phyloP scores from a whole-genome alignment of 2,797 vertebrate species.

The Gallirallus australis region DNA sequence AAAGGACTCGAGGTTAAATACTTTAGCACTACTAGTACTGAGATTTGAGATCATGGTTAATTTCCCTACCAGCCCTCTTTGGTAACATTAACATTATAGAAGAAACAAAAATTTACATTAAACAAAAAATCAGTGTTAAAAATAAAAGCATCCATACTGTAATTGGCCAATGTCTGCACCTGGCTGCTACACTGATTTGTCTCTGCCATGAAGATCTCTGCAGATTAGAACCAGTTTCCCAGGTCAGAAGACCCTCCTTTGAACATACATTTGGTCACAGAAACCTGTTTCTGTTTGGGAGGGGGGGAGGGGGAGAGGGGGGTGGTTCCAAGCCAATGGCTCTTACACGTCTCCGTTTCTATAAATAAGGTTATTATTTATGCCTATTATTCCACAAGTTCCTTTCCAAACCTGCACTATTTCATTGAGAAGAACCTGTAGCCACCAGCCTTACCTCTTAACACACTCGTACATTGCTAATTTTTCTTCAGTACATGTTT shows the following conservation, averaged over 20 bases:
- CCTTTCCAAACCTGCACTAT: background rate
- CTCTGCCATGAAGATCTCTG: background rate
- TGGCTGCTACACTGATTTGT: background rate
- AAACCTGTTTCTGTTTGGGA: background rate
- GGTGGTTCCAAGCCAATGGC: background rate
- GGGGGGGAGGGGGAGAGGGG: too few relatives aligned
- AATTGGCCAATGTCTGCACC: background rate
- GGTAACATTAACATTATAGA: background rate
- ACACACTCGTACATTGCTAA: background rate
- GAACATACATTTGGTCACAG: background rate
- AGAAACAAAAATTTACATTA: background rate
- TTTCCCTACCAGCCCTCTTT: background rate
- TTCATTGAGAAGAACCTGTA: background rate
- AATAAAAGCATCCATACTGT: background rate
- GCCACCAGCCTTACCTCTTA: background rate
- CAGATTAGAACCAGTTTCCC: constrained; percentile 26
- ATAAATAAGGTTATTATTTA: background rate
- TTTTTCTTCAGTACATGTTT: background rate
- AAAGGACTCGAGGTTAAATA: too few relatives aligned
- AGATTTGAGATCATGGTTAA: too few relatives aligned
- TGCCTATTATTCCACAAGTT: background rate
- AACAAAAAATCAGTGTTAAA: background rate
- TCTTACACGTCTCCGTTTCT: background rate
- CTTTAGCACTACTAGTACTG: too few relatives aligned
- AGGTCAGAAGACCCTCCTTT: background rate